Evolutionary conservation across 2,113 vertebrate species (phyloP), one percentile per base, ranked within the genome.

Genomic region (Erythrocercus mccallii): DNA sequence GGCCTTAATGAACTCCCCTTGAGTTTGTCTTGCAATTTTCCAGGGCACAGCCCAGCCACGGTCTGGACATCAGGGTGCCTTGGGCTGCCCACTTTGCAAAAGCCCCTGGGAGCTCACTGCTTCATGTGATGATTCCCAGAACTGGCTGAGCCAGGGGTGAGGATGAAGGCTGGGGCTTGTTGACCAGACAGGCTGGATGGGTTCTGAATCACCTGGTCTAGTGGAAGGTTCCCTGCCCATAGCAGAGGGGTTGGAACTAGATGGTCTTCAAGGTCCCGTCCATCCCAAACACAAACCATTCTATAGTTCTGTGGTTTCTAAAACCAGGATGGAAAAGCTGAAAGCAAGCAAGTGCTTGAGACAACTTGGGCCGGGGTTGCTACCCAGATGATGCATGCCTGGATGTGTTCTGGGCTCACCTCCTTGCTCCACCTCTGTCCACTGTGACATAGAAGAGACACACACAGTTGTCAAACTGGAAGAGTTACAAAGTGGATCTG

Each of bases 361-460:
- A 45, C 56, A 42, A 69, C 35, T 64, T 64, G 44, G 48, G 27
- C 21, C 10, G 77, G 16, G 11, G 10, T 31, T 31, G 3, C 22
- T 53, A 1, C 10, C 17, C 42, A n/a, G 53, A 13, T 50, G 37
- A 53, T 82, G 50, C 40, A 27, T 45, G 24, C 28, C 23, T 88
- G 18, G 14, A 0, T 60, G 2, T 10, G 9, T 70, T 85, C 48
- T 62, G 62, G 30, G 11, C 35, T 77, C 45, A 33, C 28, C 28
- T 65, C 24, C 27, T 85, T 68, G 37, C 23, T 57, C 17, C 4
- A 4, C 12, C 37, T 83, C 56, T 56, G 48, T 20, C 31, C 2
- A 0, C 27, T 11, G 23, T 31, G 35, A 35, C 0, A 0, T 37
- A 22, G 38, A 54, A 81, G 42, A 1, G 0, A 15, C 8, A 44